Evolutionary conservation across 2,888 invertebrate genomes (phyloP), one percentile per base, ranked within the genome.

Genomic region (Apotomis capreana): DNA sequence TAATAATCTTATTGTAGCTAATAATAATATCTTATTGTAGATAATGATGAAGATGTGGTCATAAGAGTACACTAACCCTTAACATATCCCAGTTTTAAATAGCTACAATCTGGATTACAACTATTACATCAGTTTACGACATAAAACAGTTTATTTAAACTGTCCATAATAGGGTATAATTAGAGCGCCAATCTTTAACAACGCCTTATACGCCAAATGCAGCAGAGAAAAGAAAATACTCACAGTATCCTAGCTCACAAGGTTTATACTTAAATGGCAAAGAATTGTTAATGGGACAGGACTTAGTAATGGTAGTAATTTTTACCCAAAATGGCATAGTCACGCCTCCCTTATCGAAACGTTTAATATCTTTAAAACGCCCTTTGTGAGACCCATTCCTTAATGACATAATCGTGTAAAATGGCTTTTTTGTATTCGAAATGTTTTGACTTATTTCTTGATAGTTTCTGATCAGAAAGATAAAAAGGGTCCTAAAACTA

Each of bases 341-440:
- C 77, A 77, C 67, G 75, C 76, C 74, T 77, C 77, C 75, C 75
- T 76, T 73, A 74, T 61, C 65, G 68, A 74, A 60, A 65, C 75
- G 65, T 78, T 79, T 86, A 82, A 84, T 84, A 82, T 80, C 75
- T 79, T 80, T 85, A 83, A 88, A 87, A 89, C 86, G 80, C 81
- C 84, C 82, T 84, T 82, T 81, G 84, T 84, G 79, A 77, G 70
- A 3, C 52, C 54, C 60, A 57, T 71, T 62, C 49, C 60, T n/a
- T 61, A 79, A 76, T 80, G 79, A 81, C 78, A 81, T 78, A 79
- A 81, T 76, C 76, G 77, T 72, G 75, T 76, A 69, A 74, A 69
- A 49, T 61, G 70, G 73, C 59, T 72, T 76, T 76, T 75, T 76
- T 40, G 40, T 40, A 6, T 62, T 72, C 67, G n/a, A 68, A 68